Evolutionary conservation across 1,140 invertebrate genomes (phyloP).

Genomic region (Drosophila malerkotliana): DNA sequence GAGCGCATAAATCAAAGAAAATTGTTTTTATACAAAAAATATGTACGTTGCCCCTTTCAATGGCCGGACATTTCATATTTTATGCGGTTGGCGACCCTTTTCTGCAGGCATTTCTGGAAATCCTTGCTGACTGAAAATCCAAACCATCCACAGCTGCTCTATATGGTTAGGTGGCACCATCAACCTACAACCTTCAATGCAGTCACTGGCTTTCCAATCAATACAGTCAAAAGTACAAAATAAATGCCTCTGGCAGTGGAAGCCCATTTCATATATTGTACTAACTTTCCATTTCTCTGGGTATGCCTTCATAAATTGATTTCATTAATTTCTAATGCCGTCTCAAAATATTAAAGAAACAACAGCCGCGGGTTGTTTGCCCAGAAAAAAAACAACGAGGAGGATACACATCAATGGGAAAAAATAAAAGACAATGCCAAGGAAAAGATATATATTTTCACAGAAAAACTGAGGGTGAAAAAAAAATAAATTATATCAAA

Average conservation of each 20-base stretch:
- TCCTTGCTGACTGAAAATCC: background rate
- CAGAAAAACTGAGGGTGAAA: constrained; percentile 27
- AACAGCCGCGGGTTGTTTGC: constrained; percentile 57
- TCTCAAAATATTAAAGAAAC: constrained; percentile 65
- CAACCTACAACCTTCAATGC: constrained; percentile 28
- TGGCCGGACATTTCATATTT: constrained; percentile 71
- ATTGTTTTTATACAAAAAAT: constrained; percentile 75
- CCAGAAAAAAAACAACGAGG: constrained; percentile 16
- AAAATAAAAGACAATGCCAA: constrained; percentile 32
- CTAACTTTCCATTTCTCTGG: background rate
- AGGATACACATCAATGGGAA: constrained; percentile 53
- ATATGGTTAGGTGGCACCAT: background rate
- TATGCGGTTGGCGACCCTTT: constrained; percentile 59
- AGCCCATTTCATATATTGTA: background rate
- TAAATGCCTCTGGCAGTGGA: constrained; percentile 44
- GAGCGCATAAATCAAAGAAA: constrained; percentile 81
- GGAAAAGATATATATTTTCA: constrained; percentile 42
- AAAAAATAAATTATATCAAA: constrained; percentile 55
- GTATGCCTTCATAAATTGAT: constrained; percentile 66
- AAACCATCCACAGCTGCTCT: background rate
- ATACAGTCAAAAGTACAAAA: constrained; percentile 29
- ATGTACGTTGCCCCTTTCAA: constrained; percentile 65
- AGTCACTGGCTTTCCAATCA: constrained; percentile 35
- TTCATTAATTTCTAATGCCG: constrained; percentile 81
- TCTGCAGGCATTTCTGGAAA: constrained; percentile 17